Conservation (phyloP, 2,797 vertebrate genomes). For the Gila robusta region DNA sequence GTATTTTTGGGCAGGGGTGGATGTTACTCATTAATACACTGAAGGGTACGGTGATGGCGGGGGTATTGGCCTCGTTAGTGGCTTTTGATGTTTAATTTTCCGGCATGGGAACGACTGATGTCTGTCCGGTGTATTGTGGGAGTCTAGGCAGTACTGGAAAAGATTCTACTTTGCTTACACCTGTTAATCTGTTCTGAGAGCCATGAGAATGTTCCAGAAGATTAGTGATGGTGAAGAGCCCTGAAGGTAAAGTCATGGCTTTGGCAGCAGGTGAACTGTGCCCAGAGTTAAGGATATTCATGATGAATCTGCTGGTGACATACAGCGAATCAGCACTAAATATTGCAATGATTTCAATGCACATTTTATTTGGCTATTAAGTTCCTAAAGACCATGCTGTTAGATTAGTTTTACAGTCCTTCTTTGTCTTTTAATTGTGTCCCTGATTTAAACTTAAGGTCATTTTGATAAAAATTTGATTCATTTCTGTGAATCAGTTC, state of each 20-base stretch:
- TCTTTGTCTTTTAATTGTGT: not conserved
- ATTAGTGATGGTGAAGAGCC: conserved; percentile 51
- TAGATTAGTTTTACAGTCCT: not conserved
- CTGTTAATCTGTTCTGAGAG: conserved; percentile 72
- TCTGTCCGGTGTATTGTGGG: conserved; percentile 69
- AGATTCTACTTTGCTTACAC: conserved; percentile 59
- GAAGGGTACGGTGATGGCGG: conserved; percentile 61
- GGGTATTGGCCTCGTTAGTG: conserved; percentile 76
- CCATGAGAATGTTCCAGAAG: conserved; percentile 70
- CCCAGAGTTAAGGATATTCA: not conserved
- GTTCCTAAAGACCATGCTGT: not conserved
- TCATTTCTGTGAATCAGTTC: not conserved
- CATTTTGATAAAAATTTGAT: not conserved
- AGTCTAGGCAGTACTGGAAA: conserved; percentile 52
- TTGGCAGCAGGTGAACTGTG: conserved; percentile 11
- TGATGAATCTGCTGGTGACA: not conserved
- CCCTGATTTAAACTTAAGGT: not conserved
- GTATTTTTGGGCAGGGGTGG: conserved; percentile 61
- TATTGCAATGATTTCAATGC: not conserved
- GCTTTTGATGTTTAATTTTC: conserved; percentile 81
- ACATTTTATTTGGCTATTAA: conserved; percentile 5
- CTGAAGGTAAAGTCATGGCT: not conserved
- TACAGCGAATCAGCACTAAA: not conserved
- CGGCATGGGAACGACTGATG: conserved; percentile 76
- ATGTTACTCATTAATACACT: conserved; percentile 79